Evolutionary conservation across 2,797 vertebrate genomes (phyloP).

Genomic region (Percopsis omiscomaycus): DNA sequence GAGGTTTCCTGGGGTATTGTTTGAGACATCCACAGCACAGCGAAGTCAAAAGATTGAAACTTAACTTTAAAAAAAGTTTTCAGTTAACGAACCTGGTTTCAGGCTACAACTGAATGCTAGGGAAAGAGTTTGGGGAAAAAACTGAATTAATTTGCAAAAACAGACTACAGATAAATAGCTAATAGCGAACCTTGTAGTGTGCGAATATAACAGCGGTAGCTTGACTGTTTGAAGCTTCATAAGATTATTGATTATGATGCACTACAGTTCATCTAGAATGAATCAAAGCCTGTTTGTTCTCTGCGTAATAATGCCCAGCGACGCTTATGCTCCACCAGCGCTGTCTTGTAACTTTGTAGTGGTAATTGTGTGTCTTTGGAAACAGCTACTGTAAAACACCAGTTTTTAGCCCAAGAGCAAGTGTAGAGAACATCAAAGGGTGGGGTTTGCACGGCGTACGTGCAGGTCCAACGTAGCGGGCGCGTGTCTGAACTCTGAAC

Average conservation of each 20-base stretch:
- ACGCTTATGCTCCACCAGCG: conserved; percentile 2
- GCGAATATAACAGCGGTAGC: conserved; percentile 1
- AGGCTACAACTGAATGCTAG: background rate
- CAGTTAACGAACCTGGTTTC: background rate
- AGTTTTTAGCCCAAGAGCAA: background rate
- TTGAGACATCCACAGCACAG: background rate
- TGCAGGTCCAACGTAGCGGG: background rate
- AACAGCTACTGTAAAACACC: background rate
- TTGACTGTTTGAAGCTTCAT: background rate
- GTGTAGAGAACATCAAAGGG: background rate
- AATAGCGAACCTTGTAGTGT: background rate
- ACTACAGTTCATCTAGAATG: conserved; percentile 3
- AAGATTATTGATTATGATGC: conserved; percentile 9
- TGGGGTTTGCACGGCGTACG: background rate
- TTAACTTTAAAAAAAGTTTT: background rate
- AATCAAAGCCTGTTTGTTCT: conserved; percentile 18
- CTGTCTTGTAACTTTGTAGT: background rate
- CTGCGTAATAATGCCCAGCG: conserved; percentile 1
- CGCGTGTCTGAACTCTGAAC: too few relatives aligned
- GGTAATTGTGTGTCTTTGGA: conserved; percentile 4
- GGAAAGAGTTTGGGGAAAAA: background rate
- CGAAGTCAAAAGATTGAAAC: conserved; percentile 8
- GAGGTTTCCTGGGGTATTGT: background rate
- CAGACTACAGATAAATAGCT: conserved; percentile 1
- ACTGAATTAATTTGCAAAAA: background rate